These are phyloP conservation scores for Drosophila pruinosa DNA, from an alignment of 1,140 invertebrate species.

Conservation along the genomic window DNA sequence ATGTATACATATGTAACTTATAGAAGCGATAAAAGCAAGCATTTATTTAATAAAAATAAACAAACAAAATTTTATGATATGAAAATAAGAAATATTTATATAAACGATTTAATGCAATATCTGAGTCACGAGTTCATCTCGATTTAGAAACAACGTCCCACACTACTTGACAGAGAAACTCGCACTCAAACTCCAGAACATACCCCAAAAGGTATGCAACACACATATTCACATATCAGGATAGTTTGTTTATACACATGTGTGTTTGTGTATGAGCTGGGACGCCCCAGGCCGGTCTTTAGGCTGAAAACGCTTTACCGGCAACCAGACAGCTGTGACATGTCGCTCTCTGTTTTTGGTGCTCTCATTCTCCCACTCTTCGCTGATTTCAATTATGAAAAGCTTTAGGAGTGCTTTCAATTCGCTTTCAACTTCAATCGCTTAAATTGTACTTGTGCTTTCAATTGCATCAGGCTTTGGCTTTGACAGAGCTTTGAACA, in stretches of 20 bases:
- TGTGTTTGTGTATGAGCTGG: not conserved
- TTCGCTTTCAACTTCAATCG: constrained; percentile 33
- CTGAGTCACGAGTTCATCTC: constrained; percentile 18
- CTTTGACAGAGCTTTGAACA: constrained; percentile 48
- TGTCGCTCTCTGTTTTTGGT: not conserved
- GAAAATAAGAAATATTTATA: too few species aligned
- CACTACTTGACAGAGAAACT: not conserved
- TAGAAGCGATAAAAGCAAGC: too few species aligned
- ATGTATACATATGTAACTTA: too few species aligned
- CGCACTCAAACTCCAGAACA: constrained; percentile 9
- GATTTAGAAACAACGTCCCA: not conserved
- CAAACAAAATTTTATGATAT: too few species aligned
- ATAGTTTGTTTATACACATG: constrained; percentile 28
- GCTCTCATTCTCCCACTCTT: not conserved
- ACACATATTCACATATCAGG: constrained; percentile 16
- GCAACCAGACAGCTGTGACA: constrained; percentile 66
- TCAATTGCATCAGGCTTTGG: constrained; percentile 40
- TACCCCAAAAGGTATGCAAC: constrained; percentile 24
- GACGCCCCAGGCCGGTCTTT: constrained; percentile 25
- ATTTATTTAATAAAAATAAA: too few species aligned
- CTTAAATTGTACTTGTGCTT: constrained; percentile 15
- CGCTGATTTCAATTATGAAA: constrained; percentile 19
- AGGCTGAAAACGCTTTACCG: constrained; percentile 48
- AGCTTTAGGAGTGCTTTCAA: constrained; percentile 34
- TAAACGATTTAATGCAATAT: too few species aligned